Evolutionary conservation across 1,140 invertebrate genomes (phyloP).

Genomic region (Oreohelix idahoensis): DNA sequence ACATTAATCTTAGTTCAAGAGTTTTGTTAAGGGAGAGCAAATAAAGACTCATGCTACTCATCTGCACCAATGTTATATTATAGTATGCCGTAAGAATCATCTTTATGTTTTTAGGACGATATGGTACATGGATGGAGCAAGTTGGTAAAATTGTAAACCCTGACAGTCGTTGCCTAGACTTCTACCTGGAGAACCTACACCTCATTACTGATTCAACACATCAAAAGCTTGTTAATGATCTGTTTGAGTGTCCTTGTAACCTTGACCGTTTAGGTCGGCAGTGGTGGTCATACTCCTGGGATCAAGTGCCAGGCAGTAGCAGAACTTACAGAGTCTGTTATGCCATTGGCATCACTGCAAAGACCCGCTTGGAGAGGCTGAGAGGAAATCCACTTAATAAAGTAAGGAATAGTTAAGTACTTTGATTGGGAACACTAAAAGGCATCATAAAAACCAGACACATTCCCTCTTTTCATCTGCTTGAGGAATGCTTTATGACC

Average conservation of each 20-base stretch:
- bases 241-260: constrained; percentile 19
- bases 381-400: constrained; percentile 14
- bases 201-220: background rate
- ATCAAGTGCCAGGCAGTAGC: background rate
- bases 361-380: background rate
- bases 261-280: background rate
- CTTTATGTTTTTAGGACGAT: background rate
- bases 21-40: too few relatives aligned
- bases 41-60: too few relatives aligned
- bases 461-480: too few relatives aligned
- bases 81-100: too few relatives aligned
- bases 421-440: too few relatives aligned
- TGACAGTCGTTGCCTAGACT: constrained; percentile 6
- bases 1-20: too few relatives aligned
- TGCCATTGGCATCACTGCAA: background rate
- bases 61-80: too few relatives aligned
- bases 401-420: too few relatives aligned
- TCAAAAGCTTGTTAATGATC: background rate
- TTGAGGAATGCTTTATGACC: too few relatives aligned
- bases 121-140: constrained; percentile 7
- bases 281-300: constrained; percentile 18
- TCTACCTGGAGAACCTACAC: background rate
- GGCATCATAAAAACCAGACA: too few relatives aligned
- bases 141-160: constrained; percentile 20
- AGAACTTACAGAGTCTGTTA: background rate